Evolutionary conservation across 2,888 invertebrate genomes (phyloP), one percentile per base, ranked within the genome.

Genomic region (Podabrus alpinus): DNA sequence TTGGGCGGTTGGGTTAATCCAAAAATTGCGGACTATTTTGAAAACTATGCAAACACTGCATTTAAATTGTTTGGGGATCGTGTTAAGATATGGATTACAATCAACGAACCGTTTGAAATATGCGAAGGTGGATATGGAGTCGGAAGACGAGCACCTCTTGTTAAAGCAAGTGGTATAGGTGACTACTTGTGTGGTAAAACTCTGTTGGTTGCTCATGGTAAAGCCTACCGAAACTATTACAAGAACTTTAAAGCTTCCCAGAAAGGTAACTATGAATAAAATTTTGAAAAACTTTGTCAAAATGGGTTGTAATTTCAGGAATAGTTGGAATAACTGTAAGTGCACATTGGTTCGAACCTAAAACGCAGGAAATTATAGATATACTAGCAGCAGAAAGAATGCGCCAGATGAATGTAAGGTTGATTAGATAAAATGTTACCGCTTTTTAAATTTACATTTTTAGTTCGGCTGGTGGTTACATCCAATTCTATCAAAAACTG

Each of bases 171-270:
- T 16, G 92, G 92, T 0, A 85, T 90, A 29, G 90, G 89, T 3
- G 89, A 90, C 76, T 94, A 94, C 82, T 80, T 91, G 78, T 92
- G 92, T 72, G 90, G 88, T 0, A 92, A 92, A 82, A 92, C 90
- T 73, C 86, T 92, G 66, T 86, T 94, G 7, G 82, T 90, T 64
- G 92, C 94, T 0, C 94, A 94, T 81, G 93, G 90, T 0, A 89
- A 86, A 81, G 91, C 90, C 0, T 94, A 92, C 81, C 87, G 88
- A 9, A 82, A 92, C 81, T 92, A 91, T 80, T 83, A 91, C 60
- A 81, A 85, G 1, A 86, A 89, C n/a, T 92, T 88, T 82, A 87
- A 85, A 79, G 19, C 82, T 0, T 77, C 78, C 19, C 85, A 85
- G 68, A 78, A 77, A 70, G 84, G 84, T 82, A 21, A 21, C 21